Base-by-base conservation (phyloP, 2,888 invertebrate species). In the Norana najaformis region DNA sequence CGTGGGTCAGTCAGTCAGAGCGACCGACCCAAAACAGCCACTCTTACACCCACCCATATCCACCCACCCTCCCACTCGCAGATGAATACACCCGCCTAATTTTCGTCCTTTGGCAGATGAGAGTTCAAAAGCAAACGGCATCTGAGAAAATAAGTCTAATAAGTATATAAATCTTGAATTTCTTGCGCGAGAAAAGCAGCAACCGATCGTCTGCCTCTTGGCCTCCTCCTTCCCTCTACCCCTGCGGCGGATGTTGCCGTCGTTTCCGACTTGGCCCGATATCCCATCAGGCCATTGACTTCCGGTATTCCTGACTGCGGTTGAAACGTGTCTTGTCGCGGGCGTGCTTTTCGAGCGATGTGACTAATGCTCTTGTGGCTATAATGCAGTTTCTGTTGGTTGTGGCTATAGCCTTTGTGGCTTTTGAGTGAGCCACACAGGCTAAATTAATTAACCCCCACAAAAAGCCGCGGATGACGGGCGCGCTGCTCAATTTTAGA, bases 251-350 rank as follows among this genome's bases (percentile, higher is more conserved):
- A 69, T 69, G 69, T 69, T 30, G 69, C 69, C n/a, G 69, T 69
- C 69, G 69, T n/a, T 69, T 69, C 69, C 69, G 69, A 69, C n/a
- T 69, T n/a, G 13, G 30, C 69, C 69, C 11, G 47, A 30, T 69
- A 30, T 69, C 69, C 69, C 69, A 69, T 69, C 69, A 69, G 69
- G 69, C n/a, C 69, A 8, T 16, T 69, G 69, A 69, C 69, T 69
- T 69, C 69, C 69, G 69, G 69, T n/a, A 69, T 30, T n/a, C 69
- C 69, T 69, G 69, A 69, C 69, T n/a, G 69, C 69, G 69, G n/a
- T n/a, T 69, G 69, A 69, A n/a, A 69, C 69, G 69, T 69, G 69
- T 23, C 47, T 20, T 47, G 47, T 47, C 23, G 47, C 47, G 2
- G 30, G 69, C 69, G n/a, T 69, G 69, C n/a, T 69, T 11, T 30